A percentile compares a stretch with the other conserved stretches of the same genome.
Conservation (phyloP, 2,113 vertebrate genomes). For the Gymnogyps californianus region DNA sequence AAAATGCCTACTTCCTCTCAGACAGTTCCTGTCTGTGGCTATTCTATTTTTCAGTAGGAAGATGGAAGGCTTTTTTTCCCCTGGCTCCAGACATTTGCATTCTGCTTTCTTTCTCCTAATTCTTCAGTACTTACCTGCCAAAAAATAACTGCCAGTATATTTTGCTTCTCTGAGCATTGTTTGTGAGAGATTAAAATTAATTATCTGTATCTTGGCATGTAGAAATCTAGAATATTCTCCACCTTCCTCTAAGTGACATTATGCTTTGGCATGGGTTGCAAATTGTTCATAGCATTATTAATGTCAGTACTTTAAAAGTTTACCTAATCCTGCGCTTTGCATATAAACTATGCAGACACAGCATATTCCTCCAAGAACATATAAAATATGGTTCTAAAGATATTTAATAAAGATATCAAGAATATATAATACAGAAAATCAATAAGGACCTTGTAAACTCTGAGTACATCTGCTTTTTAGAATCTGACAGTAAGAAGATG, state of each 20-base stretch:
- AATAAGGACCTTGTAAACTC: neutral
- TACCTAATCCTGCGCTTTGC: neutral
- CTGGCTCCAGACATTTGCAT: neutral
- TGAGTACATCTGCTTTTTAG: neutral
- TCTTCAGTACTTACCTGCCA: constrained; percentile 4
- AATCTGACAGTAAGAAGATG: neutral
- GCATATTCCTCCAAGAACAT: neutral
- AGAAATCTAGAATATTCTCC: neutral
- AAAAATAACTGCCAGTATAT: neutral
- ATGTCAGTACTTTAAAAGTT: neutral
- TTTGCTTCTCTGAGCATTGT: neutral
- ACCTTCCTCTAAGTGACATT: neutral
- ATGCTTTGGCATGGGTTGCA: neutral
- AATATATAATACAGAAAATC: neutral
- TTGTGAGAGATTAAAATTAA: constrained; percentile 17
- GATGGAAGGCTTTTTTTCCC: neutral
- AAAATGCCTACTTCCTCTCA: neutral
- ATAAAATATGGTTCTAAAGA: neutral
- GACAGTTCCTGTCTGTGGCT: neutral
- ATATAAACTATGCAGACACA: neutral
- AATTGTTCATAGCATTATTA: neutral
- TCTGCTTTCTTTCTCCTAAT: constrained; percentile 1
- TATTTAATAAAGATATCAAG: neutral
- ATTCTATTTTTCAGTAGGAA: neutral
- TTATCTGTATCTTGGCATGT: constrained; percentile 12